A percentile compares a stretch with the other conserved stretches of the same genome.
Evolutionary conservation across 2,113 vertebrate genomes (phyloP).

Genomic region (Steatornis caripensis): DNA sequence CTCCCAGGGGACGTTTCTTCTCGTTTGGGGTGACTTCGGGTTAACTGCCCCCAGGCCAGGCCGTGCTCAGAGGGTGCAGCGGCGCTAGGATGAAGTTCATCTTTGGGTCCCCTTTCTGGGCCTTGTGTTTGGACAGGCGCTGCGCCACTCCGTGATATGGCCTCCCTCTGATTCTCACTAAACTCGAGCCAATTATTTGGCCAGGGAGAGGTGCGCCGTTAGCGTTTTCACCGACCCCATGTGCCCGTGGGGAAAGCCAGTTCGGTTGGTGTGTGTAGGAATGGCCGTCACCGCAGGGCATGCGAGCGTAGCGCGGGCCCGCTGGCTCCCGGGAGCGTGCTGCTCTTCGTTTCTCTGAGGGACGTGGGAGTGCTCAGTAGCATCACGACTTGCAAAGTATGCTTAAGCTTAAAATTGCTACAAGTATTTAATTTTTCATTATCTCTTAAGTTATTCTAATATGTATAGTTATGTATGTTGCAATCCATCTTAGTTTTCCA

Average conservation of each 20-base stretch:
- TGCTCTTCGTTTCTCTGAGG: background rate
- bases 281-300: accelerated
- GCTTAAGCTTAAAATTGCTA: background rate
- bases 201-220: background rate
- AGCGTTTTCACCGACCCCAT: background rate
- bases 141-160: too few relatives aligned
- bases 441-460: background rate
- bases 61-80: background rate
- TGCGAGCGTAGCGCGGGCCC: accelerated
- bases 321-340: accelerated
- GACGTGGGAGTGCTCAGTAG: background rate
- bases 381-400: background rate
- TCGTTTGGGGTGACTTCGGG: background rate
- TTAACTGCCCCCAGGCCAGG: background rate
- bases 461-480: background rate
- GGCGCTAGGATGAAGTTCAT: accelerated
- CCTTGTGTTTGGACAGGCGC: too few relatives aligned
- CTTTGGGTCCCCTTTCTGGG: too few relatives aligned
- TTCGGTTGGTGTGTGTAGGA: accelerated
- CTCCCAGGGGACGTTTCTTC: accelerated
- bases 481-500: background rate
- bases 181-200: background rate
- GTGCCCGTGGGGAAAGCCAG: too few relatives aligned
- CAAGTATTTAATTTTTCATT: background rate
- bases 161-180: background rate